Conservation (phyloP, 1,140 invertebrate species). For the Lasaia peninsularis region DNA sequence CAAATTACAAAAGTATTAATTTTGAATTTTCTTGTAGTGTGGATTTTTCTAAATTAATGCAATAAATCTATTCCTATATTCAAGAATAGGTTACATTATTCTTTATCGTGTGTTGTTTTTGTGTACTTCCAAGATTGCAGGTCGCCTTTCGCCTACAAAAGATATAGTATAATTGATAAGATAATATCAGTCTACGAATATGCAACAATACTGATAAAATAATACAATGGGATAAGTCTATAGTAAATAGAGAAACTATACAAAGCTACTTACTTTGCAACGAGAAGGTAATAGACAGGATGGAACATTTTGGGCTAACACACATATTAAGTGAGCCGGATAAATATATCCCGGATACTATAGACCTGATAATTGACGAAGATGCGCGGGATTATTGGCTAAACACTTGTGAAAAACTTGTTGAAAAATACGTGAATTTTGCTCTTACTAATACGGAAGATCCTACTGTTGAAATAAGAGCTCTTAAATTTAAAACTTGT, state of each 20-base stretch:
- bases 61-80: no score
- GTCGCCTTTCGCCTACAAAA: background rate
- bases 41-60: no score
- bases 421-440: constrained; percentile 85
- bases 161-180: constrained; percentile 9
- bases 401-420: constrained; percentile 90
- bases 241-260: constrained; percentile 37
- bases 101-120: background rate
- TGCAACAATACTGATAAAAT: constrained; percentile 31
- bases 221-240: constrained; percentile 55
- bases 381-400: constrained; percentile 96
- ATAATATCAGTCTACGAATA: background rate
- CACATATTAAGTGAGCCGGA: constrained; percentile 66
- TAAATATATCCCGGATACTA: constrained; percentile 91
- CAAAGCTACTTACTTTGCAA: constrained; percentile 16
- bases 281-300: constrained; percentile 30
- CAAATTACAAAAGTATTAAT: no score
- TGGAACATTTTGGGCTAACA: constrained; percentile 69
- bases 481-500: constrained; percentile 89
- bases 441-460: constrained; percentile 89
- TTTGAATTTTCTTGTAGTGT: no score
- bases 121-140: background rate
- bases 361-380: constrained; percentile 90
- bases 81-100: background rate
- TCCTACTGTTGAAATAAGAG: constrained; percentile 86